Evolutionary conservation across 2,113 vertebrate genomes (phyloP), one percentile per base, ranked within the genome.

Genomic region (Podiceps cristatus): DNA sequence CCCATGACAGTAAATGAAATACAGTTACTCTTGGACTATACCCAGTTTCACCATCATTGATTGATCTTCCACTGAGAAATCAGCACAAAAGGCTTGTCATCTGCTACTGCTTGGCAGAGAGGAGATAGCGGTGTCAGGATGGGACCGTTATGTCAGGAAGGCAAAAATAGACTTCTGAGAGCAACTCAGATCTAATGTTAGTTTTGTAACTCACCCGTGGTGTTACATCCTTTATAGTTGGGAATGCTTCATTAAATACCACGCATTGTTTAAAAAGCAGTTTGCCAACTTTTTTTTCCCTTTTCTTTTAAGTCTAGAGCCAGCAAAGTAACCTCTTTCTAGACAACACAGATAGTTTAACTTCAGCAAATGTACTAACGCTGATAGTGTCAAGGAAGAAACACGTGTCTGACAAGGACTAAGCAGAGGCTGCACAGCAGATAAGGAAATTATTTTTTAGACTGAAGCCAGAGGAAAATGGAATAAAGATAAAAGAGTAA

Each of bases 401-500:
- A 91, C 91, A 35, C 24, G 35, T 93, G 89, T 83, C 96, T 96
- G 86, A 97, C 79, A 95, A 60, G 84, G 87, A 88, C 94, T 92
- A 56, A 93, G 87, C 86, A 73, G 78, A 93, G 83, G 86, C 91
- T 97, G 75, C 52, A 73, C 24, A 88, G 88, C 45, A 96, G 97
- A 98, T 98, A 98, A 98, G 78, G 37, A 96, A 88, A 88, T 97
- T 96, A 74, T 96, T 98, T 97, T 97, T 92, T 96, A 9, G 77
- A 97, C 97, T 78, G 20, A 96, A 97, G 90, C 60, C 96, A 97
- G 93, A 86, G 47, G 72, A 88, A 97, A 97, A 94, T 76, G 69
- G 74, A 95, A 89, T 95, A 91, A 96, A 98, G 97, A 98, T 98
- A 96, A 98, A 97, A 96, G 84, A 87, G 69, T 92, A 97, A 95